A percentile compares a stretch with the other conserved stretches of the same genome.
These are phyloP conservation scores for Cyrtonyx montezumae DNA, from an alignment of 2,113 vertebrate genomes.

Conservation along the genomic window DNA sequence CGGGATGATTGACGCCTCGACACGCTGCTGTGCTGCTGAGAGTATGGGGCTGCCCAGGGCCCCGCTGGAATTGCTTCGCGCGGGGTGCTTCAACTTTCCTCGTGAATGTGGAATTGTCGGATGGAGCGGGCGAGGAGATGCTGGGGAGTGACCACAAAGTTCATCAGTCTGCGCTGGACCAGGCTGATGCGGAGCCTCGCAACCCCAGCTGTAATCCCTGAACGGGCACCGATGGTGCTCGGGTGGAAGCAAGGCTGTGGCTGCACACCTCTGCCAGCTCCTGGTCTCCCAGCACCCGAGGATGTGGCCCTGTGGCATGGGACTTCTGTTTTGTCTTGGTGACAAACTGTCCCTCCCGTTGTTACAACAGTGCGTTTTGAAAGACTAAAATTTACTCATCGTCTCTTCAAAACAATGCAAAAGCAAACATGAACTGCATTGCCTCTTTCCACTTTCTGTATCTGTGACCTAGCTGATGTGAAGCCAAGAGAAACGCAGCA, in stretches of 20 bases:
- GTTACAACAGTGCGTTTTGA: neutral
- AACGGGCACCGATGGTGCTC: neutral
- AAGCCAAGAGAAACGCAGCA: neutral
- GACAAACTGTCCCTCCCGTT: neutral
- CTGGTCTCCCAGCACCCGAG: neutral
- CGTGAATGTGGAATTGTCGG: neutral
- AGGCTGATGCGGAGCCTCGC: neutral
- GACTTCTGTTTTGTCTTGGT: neutral
- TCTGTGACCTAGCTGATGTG: neutral
- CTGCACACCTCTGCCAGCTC: neutral
- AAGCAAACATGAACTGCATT: neutral
- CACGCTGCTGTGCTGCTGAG: rapidly evolving
- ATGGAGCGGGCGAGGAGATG: neutral
- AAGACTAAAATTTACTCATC: neutral
- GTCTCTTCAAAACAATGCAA: neutral
- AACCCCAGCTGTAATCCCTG: neutral
- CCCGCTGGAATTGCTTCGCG: neutral
- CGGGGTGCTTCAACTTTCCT: neutral
- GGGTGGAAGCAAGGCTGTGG: rapidly evolving
- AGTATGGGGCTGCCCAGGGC: too few species aligned
- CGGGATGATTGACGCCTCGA: neutral
- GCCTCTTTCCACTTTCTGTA: neutral
- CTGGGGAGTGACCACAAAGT: rapidly evolving
- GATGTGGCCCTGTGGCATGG: neutral
- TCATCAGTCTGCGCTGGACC: neutral